Conservation (phyloP, 2,888 invertebrate species). For the Tromatobia lineatoria region DNA sequence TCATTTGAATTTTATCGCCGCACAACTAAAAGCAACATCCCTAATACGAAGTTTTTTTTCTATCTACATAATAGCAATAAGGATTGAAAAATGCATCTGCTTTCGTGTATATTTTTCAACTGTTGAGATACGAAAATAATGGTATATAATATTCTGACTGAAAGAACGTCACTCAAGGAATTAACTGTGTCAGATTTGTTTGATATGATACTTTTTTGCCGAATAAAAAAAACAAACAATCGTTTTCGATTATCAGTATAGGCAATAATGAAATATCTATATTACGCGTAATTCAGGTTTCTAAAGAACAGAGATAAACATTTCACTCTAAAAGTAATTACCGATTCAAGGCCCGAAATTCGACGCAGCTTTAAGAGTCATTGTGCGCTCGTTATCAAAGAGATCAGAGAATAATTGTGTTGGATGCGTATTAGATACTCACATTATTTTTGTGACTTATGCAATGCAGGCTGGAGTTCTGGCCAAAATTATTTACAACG, state of each 20-base stretch:
- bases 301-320: not conserved
- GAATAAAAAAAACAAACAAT: not conserved
- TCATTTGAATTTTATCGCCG: too few relatives aligned
- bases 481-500: constrained; percentile 39
- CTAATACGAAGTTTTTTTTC: too few relatives aligned
- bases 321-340: not conserved
- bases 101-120: too few relatives aligned
- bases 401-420: constrained; percentile 15
- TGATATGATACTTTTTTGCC: not conserved
- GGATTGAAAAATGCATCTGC: too few relatives aligned
- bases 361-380: constrained; percentile 1
- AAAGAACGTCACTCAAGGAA: not conserved
- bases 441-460: constrained; percentile 21
- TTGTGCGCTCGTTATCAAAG: constrained; percentile 42
- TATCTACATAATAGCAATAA: too few relatives aligned
- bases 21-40: too few relatives aligned
- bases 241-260: too few relatives aligned
- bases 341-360: not conserved
- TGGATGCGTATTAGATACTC: constrained; percentile 5
- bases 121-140: too few relatives aligned
- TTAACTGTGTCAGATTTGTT: not conserved
- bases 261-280: not conserved
- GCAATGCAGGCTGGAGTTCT: constrained; percentile 9
- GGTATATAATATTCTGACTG: too few relatives aligned
- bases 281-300: not conserved